Evolutionary conservation across 1,140 invertebrate genomes (phyloP).

Genomic region (Glossosoma conforme): DNA sequence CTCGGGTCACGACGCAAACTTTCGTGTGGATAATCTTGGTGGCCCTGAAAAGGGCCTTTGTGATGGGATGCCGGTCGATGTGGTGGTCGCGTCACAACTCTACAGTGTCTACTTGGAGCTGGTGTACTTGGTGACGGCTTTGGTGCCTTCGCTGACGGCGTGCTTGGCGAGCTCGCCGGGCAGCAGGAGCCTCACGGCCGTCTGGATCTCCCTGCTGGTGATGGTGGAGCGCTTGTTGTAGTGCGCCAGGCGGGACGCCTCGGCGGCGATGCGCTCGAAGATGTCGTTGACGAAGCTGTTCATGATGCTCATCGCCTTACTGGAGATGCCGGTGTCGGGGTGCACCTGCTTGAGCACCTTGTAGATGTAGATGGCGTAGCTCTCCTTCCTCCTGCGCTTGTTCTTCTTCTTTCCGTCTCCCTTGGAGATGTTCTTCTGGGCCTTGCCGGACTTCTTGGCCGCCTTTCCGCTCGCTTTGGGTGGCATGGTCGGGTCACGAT

Average conservation of each 20-base stretch:
- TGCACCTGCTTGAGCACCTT: slow-evolving; percentile 57
- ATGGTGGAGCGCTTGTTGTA: slow-evolving; percentile 66
- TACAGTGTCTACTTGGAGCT: slow-evolving; percentile 50
- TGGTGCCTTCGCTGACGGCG: slow-evolving; percentile 54
- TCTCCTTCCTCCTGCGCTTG: slow-evolving; percentile 57
- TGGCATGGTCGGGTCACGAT: no score
- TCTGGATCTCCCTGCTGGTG: slow-evolving; percentile 52
- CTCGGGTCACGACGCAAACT: no score
- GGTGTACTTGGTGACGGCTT: slow-evolving; percentile 57
- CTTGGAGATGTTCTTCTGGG: slow-evolving; percentile 53
- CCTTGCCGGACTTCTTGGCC: slow-evolving; percentile 52
- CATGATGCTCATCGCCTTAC: slow-evolving; percentile 61
- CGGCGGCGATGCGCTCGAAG: slow-evolving; percentile 57
- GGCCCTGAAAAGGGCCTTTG: slow-evolving; percentile 21
- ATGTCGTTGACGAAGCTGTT: slow-evolving; percentile 59
- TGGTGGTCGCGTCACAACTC: slow-evolving; percentile 29
- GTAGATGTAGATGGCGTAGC: slow-evolving; percentile 67
- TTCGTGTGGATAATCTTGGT: slow-evolving; percentile 4
- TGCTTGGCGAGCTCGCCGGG: slow-evolving; percentile 58
- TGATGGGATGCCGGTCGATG: slow-evolving; percentile 35
- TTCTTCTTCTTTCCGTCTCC: slow-evolving; percentile 56
- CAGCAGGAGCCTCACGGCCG: slow-evolving; percentile 51
- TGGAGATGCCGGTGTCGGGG: slow-evolving; percentile 50
- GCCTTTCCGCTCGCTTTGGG: slow-evolving; percentile 48
- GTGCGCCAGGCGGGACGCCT: slow-evolving; percentile 59